phyloP scores from a whole-genome alignment of 92 coral and sea anemone genomes.

The Phenganax subtilis region DNA sequence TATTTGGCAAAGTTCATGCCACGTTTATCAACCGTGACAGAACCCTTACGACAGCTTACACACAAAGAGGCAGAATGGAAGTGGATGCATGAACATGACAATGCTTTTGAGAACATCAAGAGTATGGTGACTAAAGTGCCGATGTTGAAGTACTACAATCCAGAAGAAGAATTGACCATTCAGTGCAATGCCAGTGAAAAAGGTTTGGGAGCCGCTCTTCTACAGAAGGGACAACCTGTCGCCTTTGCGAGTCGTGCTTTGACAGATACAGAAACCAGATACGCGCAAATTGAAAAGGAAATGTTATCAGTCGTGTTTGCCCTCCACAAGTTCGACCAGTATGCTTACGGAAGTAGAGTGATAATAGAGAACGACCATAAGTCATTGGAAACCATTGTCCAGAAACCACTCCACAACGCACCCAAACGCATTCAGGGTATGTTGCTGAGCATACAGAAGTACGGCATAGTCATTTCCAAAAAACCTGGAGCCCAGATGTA shows the following conservation, averaged over 20 bases:
- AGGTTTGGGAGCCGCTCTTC: conserved; percentile 10
- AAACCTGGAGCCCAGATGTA: conserved; percentile 45
- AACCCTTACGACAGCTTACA: conserved; percentile 1
- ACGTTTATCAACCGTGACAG: background rate
- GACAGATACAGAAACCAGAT: conserved; percentile 19
- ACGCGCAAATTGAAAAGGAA: conserved; percentile 25
- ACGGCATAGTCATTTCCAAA: conserved; percentile 35
- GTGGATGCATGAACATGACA: background rate
- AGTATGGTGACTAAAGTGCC: background rate
- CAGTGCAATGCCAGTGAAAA: conserved; percentile 10
- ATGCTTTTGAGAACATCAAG: background rate
- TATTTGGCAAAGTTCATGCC: conserved; percentile 9
- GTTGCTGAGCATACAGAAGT: conserved; percentile 50
- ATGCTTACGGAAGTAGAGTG: conserved; percentile 8
- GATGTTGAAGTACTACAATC: background rate
- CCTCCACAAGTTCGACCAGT: conserved; percentile 27
- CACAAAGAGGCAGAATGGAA: conserved; percentile 3
- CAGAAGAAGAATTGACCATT: background rate
- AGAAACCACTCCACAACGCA: conserved; percentile 52
- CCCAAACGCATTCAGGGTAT: conserved; percentile 60
- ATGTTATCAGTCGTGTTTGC: conserved; percentile 11
- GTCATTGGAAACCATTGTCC: conserved; percentile 49
- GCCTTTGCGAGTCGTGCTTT: conserved; percentile 15
- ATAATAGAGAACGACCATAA: conserved; percentile 19
- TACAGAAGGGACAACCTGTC: conserved; percentile 25